phyloP scores from a whole-genome alignment of 2,797 vertebrate genomes.

The Discoglossus pictus region DNA sequence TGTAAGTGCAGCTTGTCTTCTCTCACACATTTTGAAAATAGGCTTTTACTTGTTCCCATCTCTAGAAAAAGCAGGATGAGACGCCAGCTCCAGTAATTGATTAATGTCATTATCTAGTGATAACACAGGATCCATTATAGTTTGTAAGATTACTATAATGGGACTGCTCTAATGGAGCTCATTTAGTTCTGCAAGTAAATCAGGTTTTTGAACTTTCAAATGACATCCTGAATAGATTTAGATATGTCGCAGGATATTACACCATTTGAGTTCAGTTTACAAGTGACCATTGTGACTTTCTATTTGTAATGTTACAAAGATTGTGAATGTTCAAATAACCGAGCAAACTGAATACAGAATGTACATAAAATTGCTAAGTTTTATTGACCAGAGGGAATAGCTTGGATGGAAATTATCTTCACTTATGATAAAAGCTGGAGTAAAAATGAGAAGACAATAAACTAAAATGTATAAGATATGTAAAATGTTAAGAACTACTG shows the following conservation, averaged over 20 bases:
- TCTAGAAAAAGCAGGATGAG: neutral
- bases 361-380: conserved; percentile 2
- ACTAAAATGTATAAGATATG: conserved; percentile 12
- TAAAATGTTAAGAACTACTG: too few relatives aligned
- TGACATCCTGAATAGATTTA: conserved; percentile 27
- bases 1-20: neutral
- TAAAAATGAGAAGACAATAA: neutral
- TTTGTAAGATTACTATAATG: conserved; percentile 14
- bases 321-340: conserved; percentile 3
- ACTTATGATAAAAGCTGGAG: conserved; percentile 2
- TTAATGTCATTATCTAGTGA: conserved; percentile 29
- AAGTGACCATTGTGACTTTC: neutral
- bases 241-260: conserved; percentile 5
- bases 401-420: neutral
- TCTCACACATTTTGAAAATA: neutral
- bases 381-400: conserved; percentile 8
- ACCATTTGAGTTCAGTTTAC: conserved; percentile 2
- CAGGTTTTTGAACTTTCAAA: conserved; percentile 16
- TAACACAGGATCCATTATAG: conserved; percentile 24
- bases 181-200: conserved; percentile 30
- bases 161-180: conserved; percentile 30
- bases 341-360: conserved; percentile 3
- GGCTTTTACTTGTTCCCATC: neutral
- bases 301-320: neutral
- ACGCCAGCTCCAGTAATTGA: conserved; percentile 9